phyloP scores from a whole-genome alignment of 1,140 invertebrate species.

The Latrodectus geometricus region DNA sequence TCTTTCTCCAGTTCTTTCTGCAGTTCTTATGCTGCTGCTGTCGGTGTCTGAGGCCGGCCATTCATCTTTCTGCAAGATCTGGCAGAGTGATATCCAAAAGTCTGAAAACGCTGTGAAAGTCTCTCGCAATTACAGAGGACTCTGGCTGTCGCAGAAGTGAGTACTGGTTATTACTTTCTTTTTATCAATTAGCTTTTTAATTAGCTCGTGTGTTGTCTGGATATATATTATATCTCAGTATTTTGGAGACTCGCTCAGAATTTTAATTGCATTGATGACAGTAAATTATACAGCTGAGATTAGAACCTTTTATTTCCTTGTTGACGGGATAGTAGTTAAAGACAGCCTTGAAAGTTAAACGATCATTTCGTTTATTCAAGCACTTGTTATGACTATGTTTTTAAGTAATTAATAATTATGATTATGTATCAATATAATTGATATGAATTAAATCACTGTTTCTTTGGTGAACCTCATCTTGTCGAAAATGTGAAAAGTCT shows the following conservation, averaged over 20 bases:
- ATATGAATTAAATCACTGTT: too few species aligned
- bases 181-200: neutral
- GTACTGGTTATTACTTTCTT: slow-evolving; percentile 5
- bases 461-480: too few species aligned
- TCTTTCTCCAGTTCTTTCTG: neutral
- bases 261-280: neutral
- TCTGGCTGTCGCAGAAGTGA: slow-evolving; percentile 51
- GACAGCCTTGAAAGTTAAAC: too few species aligned
- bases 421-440: too few species aligned
- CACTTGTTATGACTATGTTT: too few species aligned
- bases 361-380: too few species aligned
- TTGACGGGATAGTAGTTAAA: neutral
- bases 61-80: slow-evolving; percentile 47
- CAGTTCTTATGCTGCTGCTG: neutral
- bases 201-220: neutral
- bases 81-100: slow-evolving; percentile 39
- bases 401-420: too few species aligned
- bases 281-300: neutral
- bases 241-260: neutral
- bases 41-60: slow-evolving; percentile 17
- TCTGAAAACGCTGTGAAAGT: slow-evolving; percentile 30
- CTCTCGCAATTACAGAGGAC: slow-evolving; percentile 51
- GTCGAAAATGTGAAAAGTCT: too few species aligned
- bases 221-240: neutral
- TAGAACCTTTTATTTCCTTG: neutral